Percentiles rank a stretch among this genome's conserved stretches.
These are phyloP conservation scores for Stomatorhinus ivindoensis DNA, from an alignment of 2,113 vertebrate genomes.

Conservation along the genomic window DNA sequence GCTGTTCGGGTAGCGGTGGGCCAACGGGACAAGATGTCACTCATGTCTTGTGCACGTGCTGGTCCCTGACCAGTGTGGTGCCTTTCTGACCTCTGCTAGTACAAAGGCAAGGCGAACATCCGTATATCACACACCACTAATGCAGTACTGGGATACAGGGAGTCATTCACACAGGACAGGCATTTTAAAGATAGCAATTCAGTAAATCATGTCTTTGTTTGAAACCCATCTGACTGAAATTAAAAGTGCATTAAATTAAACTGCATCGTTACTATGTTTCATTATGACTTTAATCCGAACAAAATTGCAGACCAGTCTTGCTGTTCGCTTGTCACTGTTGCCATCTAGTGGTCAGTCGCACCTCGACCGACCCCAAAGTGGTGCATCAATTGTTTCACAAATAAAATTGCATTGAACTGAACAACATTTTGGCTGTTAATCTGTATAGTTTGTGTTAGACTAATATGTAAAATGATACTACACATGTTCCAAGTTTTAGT, in stretches of 20 bases:
- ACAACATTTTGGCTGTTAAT: not conserved
- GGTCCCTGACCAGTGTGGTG: not conserved
- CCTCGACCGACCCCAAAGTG: not conserved
- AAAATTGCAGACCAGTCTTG: not conserved
- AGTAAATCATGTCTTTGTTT: not conserved
- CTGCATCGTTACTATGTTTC: not conserved
- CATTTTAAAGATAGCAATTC: not conserved
- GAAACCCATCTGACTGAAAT: not conserved
- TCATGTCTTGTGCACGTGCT: not conserved
- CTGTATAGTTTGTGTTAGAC: not conserved
- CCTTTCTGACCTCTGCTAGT: not conserved
- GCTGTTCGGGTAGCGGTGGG: not conserved
- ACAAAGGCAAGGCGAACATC: not conserved
- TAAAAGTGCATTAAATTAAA: not conserved
- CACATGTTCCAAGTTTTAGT: not conserved
- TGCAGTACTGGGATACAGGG: not conserved
- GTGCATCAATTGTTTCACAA: not conserved
- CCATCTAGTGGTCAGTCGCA: slow-evolving; percentile 19
- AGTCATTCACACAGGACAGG: not conserved
- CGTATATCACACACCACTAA: not conserved
- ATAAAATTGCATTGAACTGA: not conserved
- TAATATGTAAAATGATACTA: not conserved
- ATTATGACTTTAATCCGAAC: not conserved
- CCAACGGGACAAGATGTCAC: not conserved
- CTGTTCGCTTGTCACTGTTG: not conserved